A percentile compares a stretch with the other conserved stretches of the same genome.
These are phyloP conservation scores for Cecropterus lyciades DNA, from an alignment of 1,140 invertebrate species.

Conservation along the genomic window DNA sequence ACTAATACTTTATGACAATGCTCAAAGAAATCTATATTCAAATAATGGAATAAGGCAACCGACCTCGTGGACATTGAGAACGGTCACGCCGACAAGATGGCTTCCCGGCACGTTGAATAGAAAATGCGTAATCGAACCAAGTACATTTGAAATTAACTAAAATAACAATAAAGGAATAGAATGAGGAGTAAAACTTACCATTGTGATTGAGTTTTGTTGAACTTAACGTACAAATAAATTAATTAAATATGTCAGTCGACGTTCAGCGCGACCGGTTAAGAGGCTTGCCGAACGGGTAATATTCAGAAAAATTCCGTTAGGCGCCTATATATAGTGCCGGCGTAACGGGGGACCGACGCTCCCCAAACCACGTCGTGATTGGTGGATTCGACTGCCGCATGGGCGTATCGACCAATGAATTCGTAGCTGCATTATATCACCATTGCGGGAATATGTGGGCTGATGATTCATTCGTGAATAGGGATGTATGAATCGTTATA, in stretches of 20 bases:
- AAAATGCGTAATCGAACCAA: conserved; percentile 15
- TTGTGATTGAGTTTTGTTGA: conserved; percentile 79
- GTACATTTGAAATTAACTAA: not conserved
- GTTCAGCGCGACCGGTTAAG: conserved; percentile 81
- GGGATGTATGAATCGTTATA: conserved; percentile 14
- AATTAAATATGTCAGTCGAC: conserved; percentile 76
- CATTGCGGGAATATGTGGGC: conserved; percentile 80
- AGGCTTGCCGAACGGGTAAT: conserved; percentile 80
- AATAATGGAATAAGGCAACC: conserved; percentile 46
- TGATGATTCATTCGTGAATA: conserved; percentile 65
- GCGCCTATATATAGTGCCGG: conserved; percentile 61
- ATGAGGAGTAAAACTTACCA: conserved; percentile 64
- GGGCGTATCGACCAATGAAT: conserved; percentile 74
- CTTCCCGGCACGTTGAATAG: conserved; percentile 56
- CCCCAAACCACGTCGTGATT: conserved; percentile 53
- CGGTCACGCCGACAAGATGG: conserved; percentile 68
- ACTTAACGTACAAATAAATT: conserved; percentile 78
- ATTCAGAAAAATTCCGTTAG: conserved; percentile 67
- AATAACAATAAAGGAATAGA: conserved; percentile 24
- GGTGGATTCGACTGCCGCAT: conserved; percentile 64
- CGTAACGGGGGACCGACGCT: conserved; percentile 63
- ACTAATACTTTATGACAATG: not conserved
- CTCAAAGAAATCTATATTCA: conserved; percentile 34
- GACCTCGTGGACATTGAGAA: conserved; percentile 46
- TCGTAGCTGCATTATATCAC: conserved; percentile 72